phyloP scores from a whole-genome alignment of 2,888 invertebrate species.

The Scaptodrosophila latifasciaeformis region DNA sequence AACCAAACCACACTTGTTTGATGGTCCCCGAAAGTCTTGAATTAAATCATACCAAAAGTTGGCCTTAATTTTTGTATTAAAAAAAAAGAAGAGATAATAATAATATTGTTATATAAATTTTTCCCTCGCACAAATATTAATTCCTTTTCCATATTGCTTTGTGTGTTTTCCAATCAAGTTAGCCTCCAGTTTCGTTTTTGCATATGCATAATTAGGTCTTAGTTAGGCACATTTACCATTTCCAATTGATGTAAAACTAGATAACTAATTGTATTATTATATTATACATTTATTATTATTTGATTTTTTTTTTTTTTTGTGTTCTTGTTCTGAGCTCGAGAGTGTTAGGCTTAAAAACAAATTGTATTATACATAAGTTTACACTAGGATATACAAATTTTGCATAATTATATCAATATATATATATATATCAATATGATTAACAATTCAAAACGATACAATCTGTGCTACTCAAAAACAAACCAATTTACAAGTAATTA shows the following conservation, averaged over 20 bases:
- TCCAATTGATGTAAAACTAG: constrained; percentile 44
- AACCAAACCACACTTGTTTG: constrained; percentile 9
- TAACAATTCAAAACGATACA: too few relatives aligned
- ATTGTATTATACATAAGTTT: not conserved
- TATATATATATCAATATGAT: not conserved
- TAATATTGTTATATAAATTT: too few relatives aligned
- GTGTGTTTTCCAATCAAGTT: constrained; percentile 6
- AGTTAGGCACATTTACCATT: constrained; percentile 44
- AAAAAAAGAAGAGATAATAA: too few relatives aligned
- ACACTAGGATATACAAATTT: constrained; percentile 7
- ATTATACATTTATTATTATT: constrained; percentile 12
- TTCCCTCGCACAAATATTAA: too few relatives aligned
- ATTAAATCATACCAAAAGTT: not conserved
- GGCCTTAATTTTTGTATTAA: not conserved
- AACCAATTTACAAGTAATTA: not conserved
- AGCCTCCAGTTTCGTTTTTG: constrained; percentile 16
- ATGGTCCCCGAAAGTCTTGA: not conserved
- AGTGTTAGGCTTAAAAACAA: not conserved
- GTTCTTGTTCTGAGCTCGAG: not conserved
- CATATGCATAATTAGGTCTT: constrained; percentile 42
- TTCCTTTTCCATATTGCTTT: too few relatives aligned
- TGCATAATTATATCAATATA: not conserved
- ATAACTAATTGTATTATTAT: too few relatives aligned
- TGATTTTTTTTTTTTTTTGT: not conserved
- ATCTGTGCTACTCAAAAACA: not conserved